Base-by-base conservation (phyloP, 1,140 invertebrate species). In the Cotesia vestalis region DNA sequence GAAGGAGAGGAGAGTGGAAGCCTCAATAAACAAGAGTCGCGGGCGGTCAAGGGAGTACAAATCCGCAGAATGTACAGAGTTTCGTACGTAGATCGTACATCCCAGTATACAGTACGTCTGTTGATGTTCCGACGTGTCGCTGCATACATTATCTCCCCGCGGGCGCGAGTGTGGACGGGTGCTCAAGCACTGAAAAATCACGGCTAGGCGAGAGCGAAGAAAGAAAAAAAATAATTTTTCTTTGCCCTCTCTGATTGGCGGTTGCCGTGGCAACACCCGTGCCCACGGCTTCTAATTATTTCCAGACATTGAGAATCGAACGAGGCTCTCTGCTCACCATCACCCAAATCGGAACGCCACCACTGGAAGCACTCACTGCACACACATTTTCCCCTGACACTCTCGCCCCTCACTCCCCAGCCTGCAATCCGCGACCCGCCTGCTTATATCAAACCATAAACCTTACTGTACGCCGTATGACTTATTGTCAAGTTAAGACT, bases 231-330 rank as follows among this genome's bases (percentile, higher is more conserved):
- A 46, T 46, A 46, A 84, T 85, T 86, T 86, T 86, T 86, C 85
- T 85, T 84, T 83, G 81, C 78, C 75, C 78, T 85, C 40, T 46
- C 80, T 85, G 86, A 87, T 87, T 87, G 86, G 86, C 83, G 86
- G 86, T 87, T 85, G 86, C 86, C 86, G 82, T 86, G 80, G 86
- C 84, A 87, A 87, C 86, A 84, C 84, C 85, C 82, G 80, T 79
- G 79, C 81, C 75, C 79, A 53, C 66, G 66, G 81, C 81, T 84
- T 87, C 84, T 87, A 87, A 87, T 87, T 87, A 87, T 85, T 87
- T 86, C 86, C 86, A 87, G 86, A 86, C 86, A 86, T 85, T 86
- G 86, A 86, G 84, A 87, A 86, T 87, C 86, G 85, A 87, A 87
- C 85, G 82, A 86, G 40, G 86, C 83, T 75, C 75, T 78, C 27